Conservation (phyloP, 2,888 invertebrate genomes). For the Chalcis sispes region DNA sequence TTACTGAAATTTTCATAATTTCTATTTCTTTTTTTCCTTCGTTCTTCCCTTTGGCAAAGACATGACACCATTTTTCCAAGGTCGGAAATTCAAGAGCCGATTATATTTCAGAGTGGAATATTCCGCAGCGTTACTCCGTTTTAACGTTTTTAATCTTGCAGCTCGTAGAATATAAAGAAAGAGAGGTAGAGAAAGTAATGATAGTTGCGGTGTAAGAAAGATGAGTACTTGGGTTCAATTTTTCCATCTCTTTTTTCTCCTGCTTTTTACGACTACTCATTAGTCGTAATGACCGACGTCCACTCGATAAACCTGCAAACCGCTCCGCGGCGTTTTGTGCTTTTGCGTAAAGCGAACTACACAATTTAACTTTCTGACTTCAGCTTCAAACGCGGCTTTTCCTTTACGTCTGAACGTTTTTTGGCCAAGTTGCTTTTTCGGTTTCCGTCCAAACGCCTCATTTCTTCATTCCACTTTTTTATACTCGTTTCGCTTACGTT, state of each 20-base stretch:
- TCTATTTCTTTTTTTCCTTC: neutral
- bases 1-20: constrained; percentile 10
- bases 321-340: neutral
- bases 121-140: constrained; percentile 9
- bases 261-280: constrained; percentile 33
- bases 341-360: neutral
- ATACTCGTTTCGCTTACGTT: neutral
- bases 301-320: constrained; percentile 46
- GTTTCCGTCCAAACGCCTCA: neutral
- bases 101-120: constrained; percentile 37
- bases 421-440: constrained; percentile 9
- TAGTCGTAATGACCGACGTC: constrained; percentile 40
- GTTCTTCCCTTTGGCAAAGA: constrained; percentile 32
- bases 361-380: constrained; percentile 22
- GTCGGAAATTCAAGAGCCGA: constrained; percentile 54
- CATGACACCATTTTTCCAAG: neutral
- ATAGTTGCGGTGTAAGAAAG: neutral
- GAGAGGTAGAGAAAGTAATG: neutral
- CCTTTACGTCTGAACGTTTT: constrained; percentile 5
- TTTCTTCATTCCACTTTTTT: constrained; percentile 17
- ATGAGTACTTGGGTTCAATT: constrained; percentile 22
- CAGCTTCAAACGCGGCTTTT: neutral
- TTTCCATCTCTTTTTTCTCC: constrained; percentile 1
- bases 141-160: constrained; percentile 36
- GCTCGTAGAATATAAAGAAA: neutral